These are phyloP conservation scores for Hipposideros armiger DNA, from an alignment of 2,113 vertebrate species.

Conservation along the genomic window DNA sequence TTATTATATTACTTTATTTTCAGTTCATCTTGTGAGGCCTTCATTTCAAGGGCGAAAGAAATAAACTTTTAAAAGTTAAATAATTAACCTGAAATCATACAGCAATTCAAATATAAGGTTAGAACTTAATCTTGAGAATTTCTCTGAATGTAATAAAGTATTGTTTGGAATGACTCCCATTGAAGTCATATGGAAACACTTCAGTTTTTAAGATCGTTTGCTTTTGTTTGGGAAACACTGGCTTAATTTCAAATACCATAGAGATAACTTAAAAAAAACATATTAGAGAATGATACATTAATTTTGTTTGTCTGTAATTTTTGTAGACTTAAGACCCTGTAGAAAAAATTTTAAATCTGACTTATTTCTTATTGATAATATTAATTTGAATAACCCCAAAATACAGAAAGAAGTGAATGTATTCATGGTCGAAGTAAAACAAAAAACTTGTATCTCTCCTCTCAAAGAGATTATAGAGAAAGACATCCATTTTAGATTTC, in stretches of 20 bases:
- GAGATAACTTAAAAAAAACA: not conserved
- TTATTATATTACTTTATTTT: slow-evolving; percentile 26
- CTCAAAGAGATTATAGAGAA: not conserved
- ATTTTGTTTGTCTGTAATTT: not conserved
- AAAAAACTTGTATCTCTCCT: not conserved
- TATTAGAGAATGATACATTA: not conserved
- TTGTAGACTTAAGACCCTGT: not conserved
- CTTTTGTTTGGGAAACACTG: not conserved
- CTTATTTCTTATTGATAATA: not conserved
- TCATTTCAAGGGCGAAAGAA: slow-evolving; percentile 9
- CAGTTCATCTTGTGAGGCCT: not conserved
- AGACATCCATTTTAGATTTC: not conserved
- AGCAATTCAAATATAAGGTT: not conserved
- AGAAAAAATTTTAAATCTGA: not conserved
- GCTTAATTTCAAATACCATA: not conserved
- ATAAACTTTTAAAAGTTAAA: not conserved
- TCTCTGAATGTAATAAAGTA: not conserved
- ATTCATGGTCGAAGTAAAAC: not conserved
- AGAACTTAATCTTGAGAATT: not conserved
- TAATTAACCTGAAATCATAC: slow-evolving; percentile 29
- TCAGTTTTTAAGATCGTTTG: not conserved
- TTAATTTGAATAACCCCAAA: not conserved
- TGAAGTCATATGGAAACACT: not conserved
- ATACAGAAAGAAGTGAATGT: not conserved
- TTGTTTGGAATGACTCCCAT: not conserved